Evolutionary conservation across 2,113 vertebrate species (phyloP).

Genomic region (Pungitius pungitius): DNA sequence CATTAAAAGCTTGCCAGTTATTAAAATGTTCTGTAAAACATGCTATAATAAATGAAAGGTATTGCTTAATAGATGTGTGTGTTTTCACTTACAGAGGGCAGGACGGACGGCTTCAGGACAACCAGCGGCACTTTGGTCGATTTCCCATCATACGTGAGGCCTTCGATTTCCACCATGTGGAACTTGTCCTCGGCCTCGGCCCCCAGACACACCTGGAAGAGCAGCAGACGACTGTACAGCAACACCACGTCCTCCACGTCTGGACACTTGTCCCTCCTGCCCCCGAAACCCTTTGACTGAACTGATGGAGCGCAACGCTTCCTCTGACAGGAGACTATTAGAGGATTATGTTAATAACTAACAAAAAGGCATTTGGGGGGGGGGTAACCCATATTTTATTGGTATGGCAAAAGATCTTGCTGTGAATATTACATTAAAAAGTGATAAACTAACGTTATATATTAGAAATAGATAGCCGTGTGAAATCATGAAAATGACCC

Average conservation of each 20-base stretch:
- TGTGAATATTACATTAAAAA: not conserved
- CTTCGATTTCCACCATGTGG: conserved; percentile 83
- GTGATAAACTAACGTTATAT: not conserved
- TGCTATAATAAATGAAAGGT: not conserved
- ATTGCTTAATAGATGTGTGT: not conserved
- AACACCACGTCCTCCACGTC: not conserved
- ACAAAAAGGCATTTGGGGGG: not conserved
- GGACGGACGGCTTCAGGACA: conserved; percentile 79
- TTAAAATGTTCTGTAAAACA: not conserved
- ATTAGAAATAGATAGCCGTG: not conserved
- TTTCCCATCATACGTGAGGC: conserved; percentile 80
- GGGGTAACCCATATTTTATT: not conserved
- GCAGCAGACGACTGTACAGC: not conserved
- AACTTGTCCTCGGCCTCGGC: conserved; percentile 82
- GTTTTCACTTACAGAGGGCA: conserved; percentile 80
- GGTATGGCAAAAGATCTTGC: not conserved
- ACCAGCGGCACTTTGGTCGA: conserved; percentile 79
- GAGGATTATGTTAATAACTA: not conserved
- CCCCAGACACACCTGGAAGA: conserved; percentile 81
- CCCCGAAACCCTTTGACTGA: not conserved
- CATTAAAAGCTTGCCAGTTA: not conserved
- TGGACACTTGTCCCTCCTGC: not conserved
- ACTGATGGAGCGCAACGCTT: not conserved
- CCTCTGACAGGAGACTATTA: no score
- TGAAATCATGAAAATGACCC: not conserved